Evolutionary conservation across 2,113 vertebrate genomes (phyloP).

Genomic region (Nanorana parkeri): DNA sequence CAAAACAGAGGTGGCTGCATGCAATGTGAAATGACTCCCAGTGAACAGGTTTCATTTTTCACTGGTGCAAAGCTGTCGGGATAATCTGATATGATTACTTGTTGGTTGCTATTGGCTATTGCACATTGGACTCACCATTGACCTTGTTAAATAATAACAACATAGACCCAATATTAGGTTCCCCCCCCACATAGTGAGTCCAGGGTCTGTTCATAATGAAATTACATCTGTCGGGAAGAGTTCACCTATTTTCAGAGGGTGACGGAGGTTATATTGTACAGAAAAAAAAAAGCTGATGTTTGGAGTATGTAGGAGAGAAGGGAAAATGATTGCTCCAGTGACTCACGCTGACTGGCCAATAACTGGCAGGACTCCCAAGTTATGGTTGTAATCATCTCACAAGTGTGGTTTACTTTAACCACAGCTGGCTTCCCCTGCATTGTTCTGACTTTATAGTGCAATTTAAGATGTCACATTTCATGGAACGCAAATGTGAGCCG

Average conservation of each 20-base stretch:
- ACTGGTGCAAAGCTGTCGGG: too few relatives aligned
- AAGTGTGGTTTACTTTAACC: slow-evolving; percentile 33
- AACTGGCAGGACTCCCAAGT: slow-evolving; percentile 41
- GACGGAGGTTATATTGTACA: slow-evolving; percentile 16
- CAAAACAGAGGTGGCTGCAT: too few relatives aligned
- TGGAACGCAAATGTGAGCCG: slow-evolving; percentile 2
- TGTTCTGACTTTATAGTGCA: slow-evolving; percentile 31
- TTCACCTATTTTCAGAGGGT: neutral
- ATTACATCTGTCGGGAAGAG: too few relatives aligned
- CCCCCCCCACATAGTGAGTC: too few relatives aligned
- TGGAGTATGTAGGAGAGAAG: neutral
- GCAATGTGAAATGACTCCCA: too few relatives aligned
- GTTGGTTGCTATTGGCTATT: too few relatives aligned
- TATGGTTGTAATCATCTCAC: slow-evolving; percentile 35
- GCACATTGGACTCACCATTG: too few relatives aligned
- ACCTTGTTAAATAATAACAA: too few relatives aligned
- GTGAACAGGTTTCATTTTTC: too few relatives aligned
- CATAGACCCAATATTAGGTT: too few relatives aligned
- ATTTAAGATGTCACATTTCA: slow-evolving; percentile 38
- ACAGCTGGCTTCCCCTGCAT: slow-evolving; percentile 38
- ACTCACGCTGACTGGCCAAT: slow-evolving; percentile 45
- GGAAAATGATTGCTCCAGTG: slow-evolving; percentile 36
- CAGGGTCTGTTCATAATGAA: too few relatives aligned
- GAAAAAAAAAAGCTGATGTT: slow-evolving; percentile 19
- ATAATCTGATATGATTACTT: too few relatives aligned